These are phyloP conservation scores for Ara ararauna DNA, from an alignment of 2,797 vertebrate genomes.

Conservation along the genomic window DNA sequence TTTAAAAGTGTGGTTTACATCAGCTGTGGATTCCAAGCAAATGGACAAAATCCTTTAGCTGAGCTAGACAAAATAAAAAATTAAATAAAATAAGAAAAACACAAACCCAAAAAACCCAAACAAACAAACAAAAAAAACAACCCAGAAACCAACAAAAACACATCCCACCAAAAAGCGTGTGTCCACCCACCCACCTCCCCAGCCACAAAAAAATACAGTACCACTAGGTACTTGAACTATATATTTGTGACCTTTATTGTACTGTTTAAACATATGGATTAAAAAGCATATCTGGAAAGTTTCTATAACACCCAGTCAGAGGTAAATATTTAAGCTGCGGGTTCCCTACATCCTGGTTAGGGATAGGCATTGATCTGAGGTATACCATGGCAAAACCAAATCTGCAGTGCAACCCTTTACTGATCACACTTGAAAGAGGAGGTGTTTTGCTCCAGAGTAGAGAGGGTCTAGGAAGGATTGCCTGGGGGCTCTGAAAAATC, in stretches of 20 bases:
- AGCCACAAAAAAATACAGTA: background rate
- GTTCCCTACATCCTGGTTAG: background rate
- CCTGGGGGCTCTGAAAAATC: background rate
- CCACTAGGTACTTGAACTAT: background rate
- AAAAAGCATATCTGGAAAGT: background rate
- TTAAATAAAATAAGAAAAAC: background rate
- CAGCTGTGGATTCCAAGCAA: background rate
- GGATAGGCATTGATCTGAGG: background rate
- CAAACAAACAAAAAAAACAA: background rate
- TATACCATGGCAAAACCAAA: background rate
- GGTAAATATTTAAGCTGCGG: background rate
- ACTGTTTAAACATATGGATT: background rate
- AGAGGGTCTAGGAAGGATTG: background rate
- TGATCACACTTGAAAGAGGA: background rate
- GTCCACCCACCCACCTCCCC: background rate
- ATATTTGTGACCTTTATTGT: background rate
- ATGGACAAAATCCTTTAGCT: background rate
- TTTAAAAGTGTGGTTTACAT: background rate
- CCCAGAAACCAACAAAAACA: rapidly evolving
- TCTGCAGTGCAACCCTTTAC: background rate
- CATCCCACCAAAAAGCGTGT: background rate
- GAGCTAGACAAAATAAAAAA: background rate
- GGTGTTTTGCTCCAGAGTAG: background rate
- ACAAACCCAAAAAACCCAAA: background rate
- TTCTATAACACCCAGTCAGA: background rate